These are phyloP conservation scores for Enteromius mattozi DNA, from an alignment of 2,797 vertebrate genomes.

Conservation along the genomic window DNA sequence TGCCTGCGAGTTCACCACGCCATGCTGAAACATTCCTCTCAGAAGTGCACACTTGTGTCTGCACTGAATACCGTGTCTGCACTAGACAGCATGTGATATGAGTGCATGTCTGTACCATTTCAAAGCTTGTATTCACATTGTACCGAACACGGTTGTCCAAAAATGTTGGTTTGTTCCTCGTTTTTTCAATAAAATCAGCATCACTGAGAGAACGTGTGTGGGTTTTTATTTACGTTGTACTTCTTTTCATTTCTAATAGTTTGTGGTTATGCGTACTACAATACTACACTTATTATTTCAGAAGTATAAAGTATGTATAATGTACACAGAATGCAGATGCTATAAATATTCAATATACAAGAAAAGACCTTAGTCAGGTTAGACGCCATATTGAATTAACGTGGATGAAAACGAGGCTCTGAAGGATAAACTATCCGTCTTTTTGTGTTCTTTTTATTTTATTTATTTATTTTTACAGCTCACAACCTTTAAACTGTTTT, in stretches of 20 bases:
- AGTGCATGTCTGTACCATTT: constrained; percentile 26
- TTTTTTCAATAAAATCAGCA: constrained; percentile 68
- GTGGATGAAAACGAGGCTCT: background rate
- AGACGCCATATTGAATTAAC: background rate
- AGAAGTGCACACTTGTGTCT: constrained; percentile 32
- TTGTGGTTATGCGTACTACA: background rate
- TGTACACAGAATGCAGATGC: background rate
- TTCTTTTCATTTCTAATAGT: background rate
- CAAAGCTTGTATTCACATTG: constrained; percentile 16
- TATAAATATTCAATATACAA: background rate
- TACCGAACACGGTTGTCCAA: constrained; percentile 7
- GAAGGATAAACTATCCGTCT: background rate
- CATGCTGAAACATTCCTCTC: constrained; percentile 40
- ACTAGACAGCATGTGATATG: constrained; percentile 44
- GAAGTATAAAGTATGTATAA: background rate
- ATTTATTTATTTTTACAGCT: background rate
- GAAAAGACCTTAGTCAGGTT: background rate
- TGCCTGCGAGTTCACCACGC: constrained; percentile 9
- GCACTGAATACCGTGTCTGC: constrained; percentile 54
- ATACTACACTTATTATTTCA: background rate
- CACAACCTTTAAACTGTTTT: background rate
- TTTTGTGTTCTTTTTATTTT: background rate
- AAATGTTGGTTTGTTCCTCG: constrained; percentile 32
- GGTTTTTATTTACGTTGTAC: background rate
- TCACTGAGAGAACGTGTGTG: constrained; percentile 11